Base-by-base conservation (phyloP, 2,888 invertebrate species). In the Gastracanthus pulcherrimus region DNA sequence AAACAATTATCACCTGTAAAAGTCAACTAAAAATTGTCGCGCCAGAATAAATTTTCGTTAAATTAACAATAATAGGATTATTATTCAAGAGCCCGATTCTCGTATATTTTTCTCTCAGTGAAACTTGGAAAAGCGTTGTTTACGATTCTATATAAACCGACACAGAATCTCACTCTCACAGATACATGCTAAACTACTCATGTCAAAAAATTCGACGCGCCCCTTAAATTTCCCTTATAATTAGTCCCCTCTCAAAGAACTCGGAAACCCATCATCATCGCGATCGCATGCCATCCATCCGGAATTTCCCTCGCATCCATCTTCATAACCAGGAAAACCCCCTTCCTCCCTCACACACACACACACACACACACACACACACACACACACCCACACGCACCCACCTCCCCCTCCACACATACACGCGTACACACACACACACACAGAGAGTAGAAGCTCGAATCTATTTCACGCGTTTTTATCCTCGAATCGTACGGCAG, bases 401-500 rank as follows among this genome's bases (percentile, higher is more conserved):
- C n/a, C n/a, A n/a, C n/a, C n/a, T n/a, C n/a, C n/a, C 16, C 16
- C 29, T 13, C 11, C 0, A 7, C 34, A 7, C 67, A 67, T 58
- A 31, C 69, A 48, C n/a, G 9, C 16, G 16, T 19, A 19, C 19
- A 23, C 23, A n/a, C n/a, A n/a, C n/a, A n/a, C n/a, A n/a, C n/a
- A n/a, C n/a, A n/a, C n/a, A n/a, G n/a, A 16, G 13, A 6, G 41
- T 38, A 31, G 3, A 16, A 60, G 36, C 60, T 23, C 11, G 19
- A 62, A 64, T 69, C 76, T 45, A 60, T 66, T 70, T 48, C 55
- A 26, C 75, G 66, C 60, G 76, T 78, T 78, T 82, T 78, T 75
- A 51, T 62, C 26, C 29, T 45, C 16, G 55, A 67, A 41, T 13
- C 45, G 41, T 26, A 16, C 74, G 29, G n/a, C n/a, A n/a, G 7